A percentile compares a stretch with the other conserved stretches of the same genome.
Conservation (phyloP, 2,888 invertebrate species). For the Meteorus colon region DNA sequence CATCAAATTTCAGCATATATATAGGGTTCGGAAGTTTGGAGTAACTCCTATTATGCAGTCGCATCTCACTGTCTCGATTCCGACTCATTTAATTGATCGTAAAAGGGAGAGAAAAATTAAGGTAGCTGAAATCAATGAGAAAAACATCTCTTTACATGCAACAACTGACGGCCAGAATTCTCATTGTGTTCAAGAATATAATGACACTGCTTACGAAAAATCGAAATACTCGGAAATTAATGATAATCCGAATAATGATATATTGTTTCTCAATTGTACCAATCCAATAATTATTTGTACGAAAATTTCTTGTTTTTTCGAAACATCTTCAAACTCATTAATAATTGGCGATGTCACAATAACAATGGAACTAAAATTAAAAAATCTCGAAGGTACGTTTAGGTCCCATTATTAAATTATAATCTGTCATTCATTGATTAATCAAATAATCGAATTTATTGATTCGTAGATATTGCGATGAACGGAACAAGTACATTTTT, state of each 20-base stretch:
- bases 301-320: slow-evolving; percentile 66
- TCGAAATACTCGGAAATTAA: slow-evolving; percentile 20
- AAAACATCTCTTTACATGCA: slow-evolving; percentile 24
- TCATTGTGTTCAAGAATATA: background rate
- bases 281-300: slow-evolving; percentile 63
- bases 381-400: slow-evolving; percentile 64
- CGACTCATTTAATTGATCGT: slow-evolving; percentile 54
- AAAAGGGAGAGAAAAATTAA: slow-evolving; percentile 46
- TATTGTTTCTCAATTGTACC: slow-evolving; percentile 69
- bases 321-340: slow-evolving; percentile 64
- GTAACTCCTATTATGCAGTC: slow-evolving; percentile 70
- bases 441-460: background rate
- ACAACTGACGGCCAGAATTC: background rate
- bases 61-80: slow-evolving; percentile 65
- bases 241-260: slow-evolving; percentile 53
- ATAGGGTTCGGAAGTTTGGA: slow-evolving; percentile 69
- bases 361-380: slow-evolving; percentile 65
- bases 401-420: slow-evolving; percentile 17
- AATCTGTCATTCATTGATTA: slow-evolving; percentile 20
- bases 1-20: slow-evolving; percentile 65
- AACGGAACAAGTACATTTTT: slow-evolving; percentile 68
- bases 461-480: slow-evolving; percentile 56
- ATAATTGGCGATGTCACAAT: slow-evolving; percentile 67
- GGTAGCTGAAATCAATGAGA: slow-evolving; percentile 55
- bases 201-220: slow-evolving; percentile 43